Evolutionary conservation across 2,888 invertebrate species (phyloP).

Genomic region (Andrena flavipes): DNA sequence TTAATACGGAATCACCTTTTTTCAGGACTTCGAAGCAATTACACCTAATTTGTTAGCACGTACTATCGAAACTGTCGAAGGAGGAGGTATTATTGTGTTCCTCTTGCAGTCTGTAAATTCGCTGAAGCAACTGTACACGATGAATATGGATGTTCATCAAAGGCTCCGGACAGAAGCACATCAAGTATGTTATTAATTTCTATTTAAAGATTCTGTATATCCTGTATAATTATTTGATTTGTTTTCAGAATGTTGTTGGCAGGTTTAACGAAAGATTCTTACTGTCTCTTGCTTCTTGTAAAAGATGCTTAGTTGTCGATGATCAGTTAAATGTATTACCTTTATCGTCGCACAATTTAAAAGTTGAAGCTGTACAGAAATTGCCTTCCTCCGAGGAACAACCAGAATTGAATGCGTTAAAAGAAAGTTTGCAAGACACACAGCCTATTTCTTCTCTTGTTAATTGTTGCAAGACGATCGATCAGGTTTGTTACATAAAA

Average conservation of each 20-base stretch:
- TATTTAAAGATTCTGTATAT: background rate
- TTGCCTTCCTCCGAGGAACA: constrained; percentile 85
- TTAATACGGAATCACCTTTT: constrained; percentile 37
- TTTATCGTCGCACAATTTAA: constrained; percentile 94
- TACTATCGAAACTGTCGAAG: constrained; percentile 99
- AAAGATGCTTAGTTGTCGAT: constrained; percentile 96
- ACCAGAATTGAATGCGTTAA: constrained; percentile 90
- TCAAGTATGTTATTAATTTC: constrained; percentile 82
- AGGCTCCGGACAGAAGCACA: constrained; percentile 98
- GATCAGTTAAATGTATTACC: constrained; percentile 97
- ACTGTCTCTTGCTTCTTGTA: constrained; percentile 94
- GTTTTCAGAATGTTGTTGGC: constrained; percentile 90
- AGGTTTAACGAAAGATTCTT: constrained; percentile 99
- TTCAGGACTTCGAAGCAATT: constrained; percentile 97
- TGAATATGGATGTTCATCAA: constrained; percentile 99
- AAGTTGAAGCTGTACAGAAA: constrained; percentile 90
- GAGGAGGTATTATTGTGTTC: constrained; percentile 96
- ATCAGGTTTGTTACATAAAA: constrained; percentile 87
- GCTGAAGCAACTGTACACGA: constrained; percentile 96
- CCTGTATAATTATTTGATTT: background rate
- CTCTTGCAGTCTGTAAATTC: constrained; percentile 94
- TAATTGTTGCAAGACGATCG: constrained; percentile 95
- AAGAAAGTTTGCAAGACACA: constrained; percentile 94
- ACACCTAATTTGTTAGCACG: constrained; percentile 98
- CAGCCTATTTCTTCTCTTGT: constrained; percentile 96